Evolutionary conservation across 2,113 vertebrate genomes (phyloP), one percentile per base, ranked within the genome.

Genomic region (Uria aalge): DNA sequence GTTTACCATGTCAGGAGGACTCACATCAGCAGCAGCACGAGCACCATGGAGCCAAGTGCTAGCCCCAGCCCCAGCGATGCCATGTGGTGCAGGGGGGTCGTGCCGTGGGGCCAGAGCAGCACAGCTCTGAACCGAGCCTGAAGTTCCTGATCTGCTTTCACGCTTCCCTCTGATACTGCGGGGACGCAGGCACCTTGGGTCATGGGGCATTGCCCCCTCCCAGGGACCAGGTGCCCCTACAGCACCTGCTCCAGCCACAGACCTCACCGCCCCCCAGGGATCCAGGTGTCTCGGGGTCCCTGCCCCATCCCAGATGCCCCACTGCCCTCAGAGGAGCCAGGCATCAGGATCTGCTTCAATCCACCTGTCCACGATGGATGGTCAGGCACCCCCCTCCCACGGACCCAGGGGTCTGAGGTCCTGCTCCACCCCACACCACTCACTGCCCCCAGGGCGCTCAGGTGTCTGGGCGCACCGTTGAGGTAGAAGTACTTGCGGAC

Each of bases 401-500:
- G 34, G 8, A 21, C 11, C 26, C 41, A 4, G 22, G 27, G 16
- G 34, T 26, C 40, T n/a, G 29, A 50, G n/a, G 40, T 32, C n/a
- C 27, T 1, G 0, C 53, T 52, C 26, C 69, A 47, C 34, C n/a
- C 29, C 24, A 13, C 23, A 1, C 62, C 34, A 9, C 41, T n/a
- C 55, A n/a, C 36, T 57, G 55, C 3, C 47, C 43, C 62, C 30
- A 5, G 20, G n/a, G 47, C 26, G 27, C 60, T 47, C 60, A 3
- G 57, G 20, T 12, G 30, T 26, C 50, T 7, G 23, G 56, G 19
- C 85, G 4, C 68, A 97, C 95, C 95, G 0, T 92, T 97, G 38
- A 96, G 92, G 79, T 95, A 95, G 91, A 96, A 97, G 86, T 77
- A 97, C 83, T 94, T 97, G 91, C 91, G 92, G 67, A 30, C 2